Evolutionary conservation across 2,113 vertebrate species (phyloP).

Genomic region (Tretioscincus oriximinensis): DNA sequence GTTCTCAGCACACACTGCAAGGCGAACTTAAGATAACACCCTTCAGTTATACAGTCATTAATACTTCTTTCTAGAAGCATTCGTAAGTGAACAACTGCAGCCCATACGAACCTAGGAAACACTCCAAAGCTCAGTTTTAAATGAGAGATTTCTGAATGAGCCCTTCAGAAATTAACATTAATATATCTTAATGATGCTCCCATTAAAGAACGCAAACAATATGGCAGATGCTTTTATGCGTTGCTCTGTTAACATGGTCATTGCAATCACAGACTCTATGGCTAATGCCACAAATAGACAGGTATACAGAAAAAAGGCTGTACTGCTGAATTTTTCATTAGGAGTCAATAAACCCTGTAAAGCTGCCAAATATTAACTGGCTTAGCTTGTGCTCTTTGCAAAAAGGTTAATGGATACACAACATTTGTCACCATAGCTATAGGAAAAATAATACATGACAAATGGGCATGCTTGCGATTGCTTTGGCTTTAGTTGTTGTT

Average conservation of each 20-base stretch:
- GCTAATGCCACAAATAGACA: conserved; percentile 56
- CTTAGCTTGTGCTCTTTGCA: conserved; percentile 74
- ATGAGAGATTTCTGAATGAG: conserved; percentile 35
- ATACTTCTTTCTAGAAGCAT: conserved; percentile 24
- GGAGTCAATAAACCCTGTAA: conserved; percentile 62
- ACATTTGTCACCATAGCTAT: conserved; percentile 71
- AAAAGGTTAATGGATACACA: conserved; percentile 82
- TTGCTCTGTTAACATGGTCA: conserved; percentile 40
- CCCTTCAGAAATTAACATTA: conserved; percentile 66
- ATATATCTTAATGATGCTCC: conserved; percentile 59
- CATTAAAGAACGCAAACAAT: conserved; percentile 54
- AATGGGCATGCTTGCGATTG: conserved; percentile 59
- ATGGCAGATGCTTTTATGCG: conserved; percentile 13
- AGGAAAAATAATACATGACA: conserved; percentile 70
- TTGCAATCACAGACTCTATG: conserved; percentile 55
- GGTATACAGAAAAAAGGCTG: conserved; percentile 53
- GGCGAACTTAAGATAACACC: conserved; percentile 27
- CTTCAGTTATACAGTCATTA: conserved; percentile 34
- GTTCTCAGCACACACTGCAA: conserved; percentile 31
- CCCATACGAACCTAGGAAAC: conserved; percentile 36
- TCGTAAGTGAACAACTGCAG: conserved; percentile 35
- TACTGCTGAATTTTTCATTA: conserved; percentile 74
- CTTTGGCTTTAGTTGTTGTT: conserved; percentile 44
- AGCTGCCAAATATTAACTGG: conserved; percentile 76
- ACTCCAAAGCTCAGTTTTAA: conserved; percentile 47